These are phyloP conservation scores for Araneus ventricosus DNA, from an alignment of 1,140 invertebrate species.

Conservation along the genomic window DNA sequence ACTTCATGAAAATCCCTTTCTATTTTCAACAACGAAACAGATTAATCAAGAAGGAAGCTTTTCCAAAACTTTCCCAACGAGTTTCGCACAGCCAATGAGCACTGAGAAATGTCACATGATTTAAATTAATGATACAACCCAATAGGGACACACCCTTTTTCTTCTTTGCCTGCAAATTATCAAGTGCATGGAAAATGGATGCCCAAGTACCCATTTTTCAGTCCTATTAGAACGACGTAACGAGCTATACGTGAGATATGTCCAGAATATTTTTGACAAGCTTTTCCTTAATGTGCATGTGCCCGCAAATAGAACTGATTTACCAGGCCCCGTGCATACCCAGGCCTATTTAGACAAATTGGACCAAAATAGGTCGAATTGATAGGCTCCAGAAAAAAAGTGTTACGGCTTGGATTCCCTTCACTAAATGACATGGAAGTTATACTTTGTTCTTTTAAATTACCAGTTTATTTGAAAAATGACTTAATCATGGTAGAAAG, in stretches of 20 bases:
- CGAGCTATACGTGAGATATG: conserved; percentile 47
- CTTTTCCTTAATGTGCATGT: background rate
- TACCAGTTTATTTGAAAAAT: conserved; percentile 44
- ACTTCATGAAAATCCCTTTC: background rate
- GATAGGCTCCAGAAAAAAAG: background rate
- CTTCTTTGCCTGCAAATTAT: conserved; percentile 49
- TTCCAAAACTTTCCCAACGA: background rate
- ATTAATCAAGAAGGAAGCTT: conserved; percentile 32
- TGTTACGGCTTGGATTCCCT: conserved; percentile 8
- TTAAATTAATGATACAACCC: conserved; percentile 57
- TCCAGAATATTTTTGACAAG: conserved; percentile 42
- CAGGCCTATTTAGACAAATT: conserved; percentile 27
- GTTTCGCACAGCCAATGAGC: background rate
- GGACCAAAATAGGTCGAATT: conserved; percentile 15
- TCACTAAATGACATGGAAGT: conserved; percentile 24
- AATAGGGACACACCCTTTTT: conserved; percentile 40
- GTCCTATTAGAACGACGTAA: conserved; percentile 42
- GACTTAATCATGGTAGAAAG: conserved; percentile 8
- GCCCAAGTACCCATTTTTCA: conserved; percentile 47
- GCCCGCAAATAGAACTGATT: conserved; percentile 12
- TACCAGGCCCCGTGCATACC: background rate
- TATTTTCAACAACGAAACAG: background rate
- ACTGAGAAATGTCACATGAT: conserved; percentile 55
- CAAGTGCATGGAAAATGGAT: conserved; percentile 31
- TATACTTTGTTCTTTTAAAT: conserved; percentile 39